phyloP scores from a whole-genome alignment of 2,113 vertebrate genomes.

The Nicator chloris region DNA sequence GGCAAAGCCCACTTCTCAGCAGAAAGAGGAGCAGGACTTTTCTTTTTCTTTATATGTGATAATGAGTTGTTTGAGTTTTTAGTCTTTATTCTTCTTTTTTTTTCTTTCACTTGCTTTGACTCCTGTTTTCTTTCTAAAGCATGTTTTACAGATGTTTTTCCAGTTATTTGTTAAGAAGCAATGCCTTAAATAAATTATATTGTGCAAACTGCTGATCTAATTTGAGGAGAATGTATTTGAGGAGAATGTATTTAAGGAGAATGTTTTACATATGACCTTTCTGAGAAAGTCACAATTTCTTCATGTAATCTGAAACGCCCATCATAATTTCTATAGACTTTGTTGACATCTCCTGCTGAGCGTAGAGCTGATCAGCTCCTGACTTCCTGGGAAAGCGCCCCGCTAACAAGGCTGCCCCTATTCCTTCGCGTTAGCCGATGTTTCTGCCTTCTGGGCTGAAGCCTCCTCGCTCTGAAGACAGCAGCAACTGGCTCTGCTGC shows the following conservation, averaged over 20 bases:
- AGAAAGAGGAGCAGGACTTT: background rate
- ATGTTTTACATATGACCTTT: conserved; percentile 51
- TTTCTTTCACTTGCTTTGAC: background rate
- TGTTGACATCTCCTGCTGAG: conserved; percentile 58
- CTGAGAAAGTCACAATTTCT: conserved; percentile 47
- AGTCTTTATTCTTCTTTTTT: background rate
- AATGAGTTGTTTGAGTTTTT: background rate
- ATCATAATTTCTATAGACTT: conserved; percentile 49
- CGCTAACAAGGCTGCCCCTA: background rate
- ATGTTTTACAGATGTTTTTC: background rate
- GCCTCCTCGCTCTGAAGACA: background rate
- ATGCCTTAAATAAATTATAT: background rate
- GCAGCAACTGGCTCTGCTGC: background rate
- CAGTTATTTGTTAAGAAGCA: background rate
- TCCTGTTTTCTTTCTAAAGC: background rate
- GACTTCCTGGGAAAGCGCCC: conserved; percentile 42
- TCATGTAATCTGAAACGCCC: conserved; percentile 13
- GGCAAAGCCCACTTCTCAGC: background rate
- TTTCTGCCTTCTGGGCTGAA: background rate
- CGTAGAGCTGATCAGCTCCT: background rate
- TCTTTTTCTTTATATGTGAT: background rate
- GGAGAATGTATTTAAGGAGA: background rate
- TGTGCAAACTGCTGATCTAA: background rate
- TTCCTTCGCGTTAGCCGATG: background rate
- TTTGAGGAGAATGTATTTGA: conserved; percentile 16